phyloP scores from a whole-genome alignment of 2,888 invertebrate genomes.

The Liodrosophila aerea region DNA sequence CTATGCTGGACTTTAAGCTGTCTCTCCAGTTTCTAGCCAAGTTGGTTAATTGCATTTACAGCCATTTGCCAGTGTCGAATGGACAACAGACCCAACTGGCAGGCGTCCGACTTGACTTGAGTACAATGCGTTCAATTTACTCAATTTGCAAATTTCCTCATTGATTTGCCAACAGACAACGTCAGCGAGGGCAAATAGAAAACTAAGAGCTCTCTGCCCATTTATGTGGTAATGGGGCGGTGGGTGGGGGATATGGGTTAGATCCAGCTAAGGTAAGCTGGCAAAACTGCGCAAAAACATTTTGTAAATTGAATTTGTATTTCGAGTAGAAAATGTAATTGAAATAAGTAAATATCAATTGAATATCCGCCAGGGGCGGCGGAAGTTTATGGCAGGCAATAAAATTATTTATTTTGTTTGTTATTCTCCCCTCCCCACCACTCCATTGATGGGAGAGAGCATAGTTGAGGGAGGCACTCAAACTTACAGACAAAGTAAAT shows the following conservation, averaged over 20 bases:
- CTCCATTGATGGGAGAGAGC: constrained; percentile 13
- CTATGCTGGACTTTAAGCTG: constrained; percentile 3
- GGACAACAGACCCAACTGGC: constrained; percentile 27
- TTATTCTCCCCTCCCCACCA: constrained; percentile 39
- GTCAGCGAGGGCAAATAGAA: constrained; percentile 15
- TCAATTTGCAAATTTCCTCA: constrained; percentile 72
- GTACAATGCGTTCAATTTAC: constrained; percentile 57
- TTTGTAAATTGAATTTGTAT: constrained; percentile 73
- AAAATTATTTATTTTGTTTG: constrained; percentile 55
- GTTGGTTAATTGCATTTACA: constrained; percentile 49
- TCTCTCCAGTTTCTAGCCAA: constrained; percentile 17
- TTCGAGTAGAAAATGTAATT: constrained; percentile 63
- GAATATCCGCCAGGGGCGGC: constrained; percentile 66
- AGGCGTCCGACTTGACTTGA: constrained; percentile 40
- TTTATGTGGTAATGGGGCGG: constrained; percentile 25
- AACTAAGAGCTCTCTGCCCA: too few relatives aligned
- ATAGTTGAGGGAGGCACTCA: constrained; percentile 27
- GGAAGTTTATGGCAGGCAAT: constrained; percentile 69
- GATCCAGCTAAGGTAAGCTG: background rate
- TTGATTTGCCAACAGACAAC: constrained; percentile 68
- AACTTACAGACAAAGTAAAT: constrained; percentile 17
- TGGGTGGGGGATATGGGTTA: background rate
- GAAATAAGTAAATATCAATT: constrained; percentile 75
- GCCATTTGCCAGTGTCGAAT: constrained; percentile 49
- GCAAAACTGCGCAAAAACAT: constrained; percentile 72